Evolutionary conservation across 2,113 vertebrate genomes (phyloP).

Genomic region (Prietella phreatophila): DNA sequence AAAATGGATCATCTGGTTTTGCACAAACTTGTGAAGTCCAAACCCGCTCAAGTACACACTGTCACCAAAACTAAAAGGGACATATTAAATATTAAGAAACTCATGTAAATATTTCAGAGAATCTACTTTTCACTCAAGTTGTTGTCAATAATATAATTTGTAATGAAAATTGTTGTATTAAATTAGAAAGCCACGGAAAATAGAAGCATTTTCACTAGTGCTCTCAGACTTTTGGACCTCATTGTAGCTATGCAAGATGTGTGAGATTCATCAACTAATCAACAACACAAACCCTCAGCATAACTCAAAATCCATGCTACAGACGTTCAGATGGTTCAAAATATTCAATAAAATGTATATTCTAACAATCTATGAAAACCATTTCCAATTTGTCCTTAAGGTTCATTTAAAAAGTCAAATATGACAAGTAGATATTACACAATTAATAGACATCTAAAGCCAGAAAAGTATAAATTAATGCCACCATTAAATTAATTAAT

Average conservation of each 20-base stretch:
- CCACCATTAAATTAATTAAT: neutral
- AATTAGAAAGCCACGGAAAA: neutral
- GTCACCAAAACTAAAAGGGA: neutral
- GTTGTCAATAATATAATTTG: neutral
- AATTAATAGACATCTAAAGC: neutral
- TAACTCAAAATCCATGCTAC: neutral
- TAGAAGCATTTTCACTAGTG: neutral
- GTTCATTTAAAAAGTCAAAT: neutral
- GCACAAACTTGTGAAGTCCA: neutral
- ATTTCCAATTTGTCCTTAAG: neutral
- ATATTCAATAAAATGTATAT: neutral
- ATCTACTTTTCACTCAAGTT: neutral
- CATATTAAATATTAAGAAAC: neutral
- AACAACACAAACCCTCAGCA: neutral
- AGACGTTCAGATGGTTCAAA: neutral
- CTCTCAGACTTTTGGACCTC: neutral
- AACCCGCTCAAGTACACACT: neutral
- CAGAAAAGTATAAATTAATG: neutral
- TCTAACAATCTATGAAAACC: neutral
- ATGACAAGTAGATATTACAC: neutral
- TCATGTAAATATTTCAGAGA: neutral
- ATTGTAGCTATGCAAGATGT: neutral
- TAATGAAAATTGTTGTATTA: neutral
- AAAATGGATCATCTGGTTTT: neutral
- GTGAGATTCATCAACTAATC: neutral